phyloP scores from a whole-genome alignment of 1,140 invertebrate genomes.

The Marisa cornuarietis region DNA sequence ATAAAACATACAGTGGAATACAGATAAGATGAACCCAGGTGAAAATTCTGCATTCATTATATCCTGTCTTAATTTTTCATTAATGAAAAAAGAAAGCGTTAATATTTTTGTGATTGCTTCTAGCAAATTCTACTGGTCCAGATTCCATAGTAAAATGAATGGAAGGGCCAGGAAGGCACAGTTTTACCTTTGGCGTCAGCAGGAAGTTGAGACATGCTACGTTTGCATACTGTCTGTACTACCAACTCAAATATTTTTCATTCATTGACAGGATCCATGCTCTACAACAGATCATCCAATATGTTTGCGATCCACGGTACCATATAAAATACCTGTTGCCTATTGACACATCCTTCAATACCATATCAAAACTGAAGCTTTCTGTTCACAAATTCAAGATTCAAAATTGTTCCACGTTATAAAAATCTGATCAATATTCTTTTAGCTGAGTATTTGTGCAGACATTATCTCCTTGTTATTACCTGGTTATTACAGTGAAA shows the following conservation, averaged over 20 bases:
- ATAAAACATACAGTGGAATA: no score
- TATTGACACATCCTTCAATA: no score
- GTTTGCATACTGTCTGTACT: slow-evolving; percentile 77
- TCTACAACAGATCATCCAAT: slow-evolving; percentile 68
- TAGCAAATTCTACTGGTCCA: neutral
- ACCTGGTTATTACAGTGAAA: slow-evolving; percentile 96
- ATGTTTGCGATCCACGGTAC: no score
- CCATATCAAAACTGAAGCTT: neutral
- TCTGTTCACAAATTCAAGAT: neutral
- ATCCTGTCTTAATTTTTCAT: no score
- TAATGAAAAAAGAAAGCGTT: no score
- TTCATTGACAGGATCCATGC: slow-evolving; percentile 93
- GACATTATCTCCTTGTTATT: slow-evolving; percentile 4
- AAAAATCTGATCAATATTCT: no score
- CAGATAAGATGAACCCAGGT: no score
- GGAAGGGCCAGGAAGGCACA: no score
- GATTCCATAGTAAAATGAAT: neutral
- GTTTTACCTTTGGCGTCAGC: slow-evolving; percentile 87
- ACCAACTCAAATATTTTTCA: slow-evolving; percentile 87
- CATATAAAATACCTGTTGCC: no score
- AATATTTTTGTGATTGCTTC: neutral
- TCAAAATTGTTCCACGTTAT: neutral
- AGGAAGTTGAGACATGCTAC: slow-evolving; percentile 84
- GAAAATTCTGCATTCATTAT: no score
- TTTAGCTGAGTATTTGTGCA: no score